Base-by-base conservation (phyloP, 2,797 vertebrate species). In the Yasuhikotakia modesta region DNA sequence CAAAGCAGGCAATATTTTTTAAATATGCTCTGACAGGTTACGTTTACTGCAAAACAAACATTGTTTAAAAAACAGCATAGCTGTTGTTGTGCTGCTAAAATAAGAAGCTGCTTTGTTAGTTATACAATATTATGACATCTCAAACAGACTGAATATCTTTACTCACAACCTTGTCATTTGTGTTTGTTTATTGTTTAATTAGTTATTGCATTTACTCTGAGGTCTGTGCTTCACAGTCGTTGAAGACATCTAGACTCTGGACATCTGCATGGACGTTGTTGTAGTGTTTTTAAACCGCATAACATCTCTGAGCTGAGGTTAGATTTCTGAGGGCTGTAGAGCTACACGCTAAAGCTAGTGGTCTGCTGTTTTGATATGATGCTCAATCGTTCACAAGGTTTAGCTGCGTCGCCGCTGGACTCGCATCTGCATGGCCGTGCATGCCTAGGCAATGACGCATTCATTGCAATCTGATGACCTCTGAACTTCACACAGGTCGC, bases 401-500 rank as follows among this genome's bases (percentile, higher is more conserved):
- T 79, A 64, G 61, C 85, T 83, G 85, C 82, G 76, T 84, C 39
- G 75, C 89, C 87, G 85, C 84, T 82, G 82, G 83, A 90, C 87
- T 86, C 84, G 87, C 85, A 84, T 91, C 84, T 91, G 91, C 92
- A 93, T 92, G 91, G 87, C 86, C 85, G 76, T 87, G 92, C 91
- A 91, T 92, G 90, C 84, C 86, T 75, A 50, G 82, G 30, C 12
- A 7, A 17, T 52, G 10, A 11, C 30, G 21, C 16, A 14, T 61
- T 57, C 35, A 22, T 7, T 24, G 43, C 53, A 4, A 52, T 55
- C 46, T 43, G 19, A 17, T 65, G 48, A 88, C 67, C 35, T 70
- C 52, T 71, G 73, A 57, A 79, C 85, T 43, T 48, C 35, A 14
- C 22, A 17, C 84, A 99, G 98, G 89, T 96, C 96, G 17, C 94